Base-by-base conservation (phyloP, 2,113 vertebrate genomes). In the Ceyx cyanopectus region DNA sequence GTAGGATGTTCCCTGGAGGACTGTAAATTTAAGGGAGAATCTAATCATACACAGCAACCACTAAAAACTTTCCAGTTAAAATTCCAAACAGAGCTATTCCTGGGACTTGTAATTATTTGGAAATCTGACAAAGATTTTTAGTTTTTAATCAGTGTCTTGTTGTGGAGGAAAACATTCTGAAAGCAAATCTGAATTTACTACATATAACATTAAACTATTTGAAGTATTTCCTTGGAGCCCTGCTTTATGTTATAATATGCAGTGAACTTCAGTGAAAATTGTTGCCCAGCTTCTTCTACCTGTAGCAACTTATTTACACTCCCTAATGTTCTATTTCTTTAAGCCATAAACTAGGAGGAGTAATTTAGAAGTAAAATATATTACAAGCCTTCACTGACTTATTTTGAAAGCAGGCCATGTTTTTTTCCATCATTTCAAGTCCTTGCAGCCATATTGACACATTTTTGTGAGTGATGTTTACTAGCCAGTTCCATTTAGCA, bases 401-500 rank as follows among this genome's bases (percentile, higher is more conserved):
- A 81, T 45, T 96, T 80, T 77, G 69, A 95, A 96, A 87, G 72
- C 76, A 62, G 22, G 24, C 48, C 46, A 18, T 90, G 57, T 11
- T 72, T 84, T 91, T 94, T 92, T 77, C 92, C 81, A 82, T 97
- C 86, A 84, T 89, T 96, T 94, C 63, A 56, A 57, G 65, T 91
- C 68, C 92, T 82, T 95, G 90, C 91, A 89, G 92, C 92, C 76
- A 16, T 95, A 90, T 95, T 96, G 97, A 96, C 97, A 93, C 19
- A 7, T 91, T 89, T 72, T 90, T 70, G 30, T 96, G 96, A 96
- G 91, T 89, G 16, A 96, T 96, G 93, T 85, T 97, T 90, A 84
- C 93, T 85, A 96, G 82, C 89, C 93, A 90, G 92, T 91, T 87
- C 88, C 81, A 79, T 95, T 97, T 95, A 97, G 94, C 88, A 67